Evolutionary conservation across 2,113 vertebrate genomes (phyloP).

Genomic region (Phalacrocorax aristotelis): DNA sequence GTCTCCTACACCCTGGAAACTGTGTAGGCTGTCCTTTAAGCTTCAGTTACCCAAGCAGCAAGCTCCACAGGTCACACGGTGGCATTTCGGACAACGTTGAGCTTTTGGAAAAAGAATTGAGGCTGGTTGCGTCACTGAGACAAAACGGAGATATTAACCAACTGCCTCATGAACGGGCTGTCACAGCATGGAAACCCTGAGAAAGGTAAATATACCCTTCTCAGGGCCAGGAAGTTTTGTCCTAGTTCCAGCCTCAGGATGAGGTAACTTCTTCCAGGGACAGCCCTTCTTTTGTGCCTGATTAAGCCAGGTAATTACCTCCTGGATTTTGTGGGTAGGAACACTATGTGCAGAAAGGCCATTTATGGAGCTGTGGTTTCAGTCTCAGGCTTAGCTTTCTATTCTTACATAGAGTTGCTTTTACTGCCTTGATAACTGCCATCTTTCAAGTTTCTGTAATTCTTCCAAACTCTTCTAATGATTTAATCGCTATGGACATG

Average conservation of each 20-base stretch:
- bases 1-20: slow-evolving; percentile 9
- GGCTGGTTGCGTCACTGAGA: not conserved
- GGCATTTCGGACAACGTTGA: not conserved
- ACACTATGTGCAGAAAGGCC: not conserved
- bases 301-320: slow-evolving; percentile 51
- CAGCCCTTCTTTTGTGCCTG: slow-evolving; percentile 10
- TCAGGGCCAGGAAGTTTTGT: not conserved
- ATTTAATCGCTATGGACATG: not conserved
- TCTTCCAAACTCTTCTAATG: not conserved
- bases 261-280: slow-evolving; percentile 49
- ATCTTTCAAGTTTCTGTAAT: not conserved
- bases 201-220: slow-evolving; percentile 24
- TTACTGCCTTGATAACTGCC: not conserved
- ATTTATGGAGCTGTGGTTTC: slow-evolving; percentile 38
- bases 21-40: not conserved
- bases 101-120: not conserved
- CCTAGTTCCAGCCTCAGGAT: not conserved
- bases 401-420: not conserved
- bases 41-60: not conserved
- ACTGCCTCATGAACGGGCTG: not conserved
- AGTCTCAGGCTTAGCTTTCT: not conserved
- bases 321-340: slow-evolving; percentile 15
- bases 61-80: not conserved
- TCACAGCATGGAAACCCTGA: not conserved
- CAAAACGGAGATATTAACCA: not conserved